Conservation (phyloP, 2,113 vertebrate species). For the Mustelus asterias region DNA sequence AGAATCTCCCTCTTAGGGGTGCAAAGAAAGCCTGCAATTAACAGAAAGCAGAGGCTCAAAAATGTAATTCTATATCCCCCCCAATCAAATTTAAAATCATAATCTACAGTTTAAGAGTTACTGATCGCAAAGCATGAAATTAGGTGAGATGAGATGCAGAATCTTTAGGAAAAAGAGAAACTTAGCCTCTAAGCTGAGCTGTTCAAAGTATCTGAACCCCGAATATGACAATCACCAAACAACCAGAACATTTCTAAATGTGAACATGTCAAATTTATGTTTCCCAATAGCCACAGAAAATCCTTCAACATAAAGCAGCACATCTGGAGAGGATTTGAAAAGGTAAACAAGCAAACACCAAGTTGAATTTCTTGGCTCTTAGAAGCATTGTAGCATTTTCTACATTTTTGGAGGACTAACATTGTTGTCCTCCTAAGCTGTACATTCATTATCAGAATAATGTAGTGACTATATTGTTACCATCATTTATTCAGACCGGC, state of each 20-base stretch:
- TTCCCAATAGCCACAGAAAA: constrained; percentile 20
- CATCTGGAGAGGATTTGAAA: not conserved
- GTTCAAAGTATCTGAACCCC: not conserved
- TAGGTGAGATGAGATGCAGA: not conserved
- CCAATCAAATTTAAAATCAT: constrained; percentile 43
- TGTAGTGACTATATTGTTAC: not conserved
- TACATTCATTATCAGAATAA: not conserved
- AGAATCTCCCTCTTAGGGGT: constrained; percentile 52
- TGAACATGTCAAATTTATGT: constrained; percentile 42
- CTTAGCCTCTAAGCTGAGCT: constrained; percentile 45
- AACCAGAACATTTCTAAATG: constrained; percentile 43
- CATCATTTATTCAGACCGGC: not conserved
- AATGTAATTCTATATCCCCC: not conserved
- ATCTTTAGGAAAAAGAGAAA: constrained; percentile 47
- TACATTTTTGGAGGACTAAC: not conserved
- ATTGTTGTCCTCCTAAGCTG: not conserved
- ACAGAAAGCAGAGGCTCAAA: constrained; percentile 47
- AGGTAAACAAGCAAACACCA: not conserved
- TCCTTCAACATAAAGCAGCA: not conserved
- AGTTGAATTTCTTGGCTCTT: not conserved
- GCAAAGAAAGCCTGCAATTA: constrained; percentile 52
- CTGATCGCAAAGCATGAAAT: not conserved
- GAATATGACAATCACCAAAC: constrained; percentile 57
- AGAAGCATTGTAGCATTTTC: not conserved
- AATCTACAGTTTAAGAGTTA: constrained; percentile 52